phyloP scores from a whole-genome alignment of 2,888 invertebrate species.

The Cryptophagus acutangulus region DNA sequence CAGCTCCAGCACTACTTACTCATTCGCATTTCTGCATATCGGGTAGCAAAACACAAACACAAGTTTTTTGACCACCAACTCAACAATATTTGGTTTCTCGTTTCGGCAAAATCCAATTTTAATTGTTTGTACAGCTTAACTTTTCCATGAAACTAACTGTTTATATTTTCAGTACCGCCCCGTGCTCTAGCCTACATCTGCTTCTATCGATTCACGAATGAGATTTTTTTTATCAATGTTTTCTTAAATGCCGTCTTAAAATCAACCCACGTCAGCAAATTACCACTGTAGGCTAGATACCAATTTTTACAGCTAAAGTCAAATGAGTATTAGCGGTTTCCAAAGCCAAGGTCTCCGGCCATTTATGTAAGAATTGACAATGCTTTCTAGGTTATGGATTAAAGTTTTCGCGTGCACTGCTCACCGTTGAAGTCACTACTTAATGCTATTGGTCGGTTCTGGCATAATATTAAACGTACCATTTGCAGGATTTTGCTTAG shows the following conservation, averaged over 20 bases:
- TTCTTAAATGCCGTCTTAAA: constrained; percentile 3
- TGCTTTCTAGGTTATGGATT: constrained; percentile 7
- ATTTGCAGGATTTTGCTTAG: too few species aligned
- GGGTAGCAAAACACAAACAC: constrained; percentile 5
- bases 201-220: background rate
- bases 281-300: background rate
- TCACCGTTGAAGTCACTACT: constrained; percentile 8
- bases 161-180: constrained; percentile 2
- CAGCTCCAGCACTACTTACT: background rate
- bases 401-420: constrained; percentile 7
- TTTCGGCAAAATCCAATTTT: constrained; percentile 8
- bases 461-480: constrained; percentile 12
- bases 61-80: constrained; percentile 11
- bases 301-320: constrained; percentile 7
- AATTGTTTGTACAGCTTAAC: constrained; percentile 7
- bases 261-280: background rate
- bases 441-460: constrained; percentile 10
- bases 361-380: constrained; percentile 15
- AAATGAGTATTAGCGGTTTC: constrained; percentile 19
- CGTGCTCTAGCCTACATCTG: background rate
- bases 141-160: constrained; percentile 11
- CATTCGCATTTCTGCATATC: constrained; percentile 2
- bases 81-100: constrained; percentile 13
- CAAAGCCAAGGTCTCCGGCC: constrained; percentile 16
- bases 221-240: background rate